These are phyloP conservation scores for Dipus sagitta DNA, from an alignment of 2,797 vertebrate genomes.

Conservation along the genomic window DNA sequence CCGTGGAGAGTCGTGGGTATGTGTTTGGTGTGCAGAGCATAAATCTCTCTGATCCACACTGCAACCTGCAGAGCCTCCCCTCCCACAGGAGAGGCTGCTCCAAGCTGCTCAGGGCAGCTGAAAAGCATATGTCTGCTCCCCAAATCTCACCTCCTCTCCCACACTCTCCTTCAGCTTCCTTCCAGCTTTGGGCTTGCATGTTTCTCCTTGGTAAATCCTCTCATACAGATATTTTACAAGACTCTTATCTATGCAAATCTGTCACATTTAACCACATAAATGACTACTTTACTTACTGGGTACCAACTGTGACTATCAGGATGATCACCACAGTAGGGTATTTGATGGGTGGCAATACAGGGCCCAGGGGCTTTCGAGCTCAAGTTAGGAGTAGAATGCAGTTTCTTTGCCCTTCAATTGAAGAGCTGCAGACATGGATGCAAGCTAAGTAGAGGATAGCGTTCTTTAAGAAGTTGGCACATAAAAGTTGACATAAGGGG, in stretches of 20 bases:
- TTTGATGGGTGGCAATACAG: constrained; percentile 69
- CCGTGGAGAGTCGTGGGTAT: constrained; percentile 84
- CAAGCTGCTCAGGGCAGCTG: constrained; percentile 88
- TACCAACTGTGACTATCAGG: constrained; percentile 50
- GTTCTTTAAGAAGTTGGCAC: neutral
- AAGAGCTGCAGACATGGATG: neutral
- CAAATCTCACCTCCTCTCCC: constrained; percentile 80
- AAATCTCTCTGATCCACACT: constrained; percentile 92
- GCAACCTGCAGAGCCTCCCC: constrained; percentile 88
- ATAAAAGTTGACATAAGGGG: neutral
- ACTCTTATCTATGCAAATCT: constrained; percentile 87
- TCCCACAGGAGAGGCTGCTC: constrained; percentile 84
- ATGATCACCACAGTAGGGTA: constrained; percentile 53
- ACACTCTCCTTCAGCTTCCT: constrained; percentile 46
- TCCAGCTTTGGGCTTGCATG: constrained; percentile 85
- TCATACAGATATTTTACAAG: constrained; percentile 89
- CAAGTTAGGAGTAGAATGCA: neutral
- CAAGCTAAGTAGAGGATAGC: neutral
- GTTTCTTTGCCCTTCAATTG: neutral
- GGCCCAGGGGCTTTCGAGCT: constrained; percentile 73
- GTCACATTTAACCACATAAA: constrained; percentile 84
- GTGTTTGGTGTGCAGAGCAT: constrained; percentile 86
- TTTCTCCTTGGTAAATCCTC: constrained; percentile 90
- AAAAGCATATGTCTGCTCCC: constrained; percentile 91
- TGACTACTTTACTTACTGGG: constrained; percentile 70